Base-by-base conservation (phyloP, 2,113 vertebrate species). In the Elachura formosa region DNA sequence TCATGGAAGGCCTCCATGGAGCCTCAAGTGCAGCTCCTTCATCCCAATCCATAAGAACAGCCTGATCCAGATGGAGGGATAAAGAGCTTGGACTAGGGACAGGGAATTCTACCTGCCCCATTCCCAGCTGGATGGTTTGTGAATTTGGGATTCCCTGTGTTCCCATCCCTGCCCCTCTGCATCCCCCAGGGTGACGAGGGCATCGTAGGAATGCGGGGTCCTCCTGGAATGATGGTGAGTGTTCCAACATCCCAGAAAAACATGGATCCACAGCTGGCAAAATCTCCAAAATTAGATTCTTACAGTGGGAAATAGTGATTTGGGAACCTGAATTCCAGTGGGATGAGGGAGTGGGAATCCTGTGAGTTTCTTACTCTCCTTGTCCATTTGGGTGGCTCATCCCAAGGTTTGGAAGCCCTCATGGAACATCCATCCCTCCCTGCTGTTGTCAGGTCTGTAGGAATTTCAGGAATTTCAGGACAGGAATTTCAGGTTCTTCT, bases 161-260 rank as follows among this genome's bases (percentile, higher is more conserved):
- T n/a, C 28, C 4, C n/a, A 19, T 48, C n/a, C 11, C 66, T 49
- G 25, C 4, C 25, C 43, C 4, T 80, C 41, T 93, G 36, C 74
- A 14, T 96, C 45, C 81, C 31, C 68, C 91, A 99, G 99, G 98
- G 99, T 25, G 97, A 98, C 9, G 96, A 97, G 52, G 99, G 99
- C 36, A n/a, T 94, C 45, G 12, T 87, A 12, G 98, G 99, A 67
- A 41, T 95, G 48, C 97, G 84, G 68, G 99, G 98, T 16, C 48
- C 93, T 10, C 17, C 51, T 2, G 99, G 99, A 52, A 77, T 84
- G 36, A 83, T 91, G 85, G 99, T 99, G 97, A 98, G 98, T 91
- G 43, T 41, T 19, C 28, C 23, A 5, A n/a, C 1, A 36, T 11
- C 49, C 29, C 1, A 0, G 46, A 40, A 17, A 67, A 26, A 5